Percentiles rank a stretch among this genome's conserved stretches.
Conservation (phyloP, 2,888 invertebrate genomes). For the Unio delphinus region DNA sequence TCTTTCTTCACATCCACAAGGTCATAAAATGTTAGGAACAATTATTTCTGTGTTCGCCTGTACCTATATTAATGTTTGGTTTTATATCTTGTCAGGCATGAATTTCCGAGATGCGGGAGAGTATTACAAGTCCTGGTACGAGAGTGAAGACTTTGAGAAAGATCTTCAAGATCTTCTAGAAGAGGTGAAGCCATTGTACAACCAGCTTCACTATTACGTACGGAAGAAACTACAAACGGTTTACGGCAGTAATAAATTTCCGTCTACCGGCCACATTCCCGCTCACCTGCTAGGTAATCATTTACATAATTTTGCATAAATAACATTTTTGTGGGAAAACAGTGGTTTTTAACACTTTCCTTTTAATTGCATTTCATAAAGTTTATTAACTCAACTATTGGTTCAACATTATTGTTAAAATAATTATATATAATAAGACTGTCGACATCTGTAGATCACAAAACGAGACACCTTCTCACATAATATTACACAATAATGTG, state of each 20-base stretch:
- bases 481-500: no score
- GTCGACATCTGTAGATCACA: no score
- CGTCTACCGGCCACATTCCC: constrained; percentile 83
- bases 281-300: constrained; percentile 83
- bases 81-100: constrained; percentile 9
- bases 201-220: constrained; percentile 87
- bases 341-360: no score
- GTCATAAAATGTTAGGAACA: no score
- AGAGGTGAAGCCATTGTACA: constrained; percentile 81
- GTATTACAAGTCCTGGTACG: constrained; percentile 91
- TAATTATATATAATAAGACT: no score
- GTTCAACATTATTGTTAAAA: no score
- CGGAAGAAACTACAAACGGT: constrained; percentile 78
- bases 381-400: no score
- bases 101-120: constrained; percentile 90
- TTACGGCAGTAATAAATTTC: constrained; percentile 80
- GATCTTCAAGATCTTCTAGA: constrained; percentile 74
- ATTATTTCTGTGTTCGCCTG: no score
- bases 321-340: no score
- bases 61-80: not conserved
- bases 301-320: no score
- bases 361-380: no score
- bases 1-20: not conserved
- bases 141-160: constrained; percentile 79
- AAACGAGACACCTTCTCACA: no score